phyloP scores from a whole-genome alignment of 2,113 vertebrate species.

The Hypanus sabinus region DNA sequence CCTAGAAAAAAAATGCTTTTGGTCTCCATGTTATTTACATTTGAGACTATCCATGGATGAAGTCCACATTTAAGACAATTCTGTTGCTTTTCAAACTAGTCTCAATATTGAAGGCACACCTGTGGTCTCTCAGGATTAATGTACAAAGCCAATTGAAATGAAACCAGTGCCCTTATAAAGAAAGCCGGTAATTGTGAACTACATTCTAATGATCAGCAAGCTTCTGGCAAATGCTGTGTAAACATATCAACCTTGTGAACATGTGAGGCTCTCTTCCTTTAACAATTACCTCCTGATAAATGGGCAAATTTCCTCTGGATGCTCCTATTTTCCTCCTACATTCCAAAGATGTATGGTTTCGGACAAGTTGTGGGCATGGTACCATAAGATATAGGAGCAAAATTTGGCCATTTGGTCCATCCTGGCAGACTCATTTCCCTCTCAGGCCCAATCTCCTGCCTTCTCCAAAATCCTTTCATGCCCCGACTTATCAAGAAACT shows the following conservation, averaged over 20 bases:
- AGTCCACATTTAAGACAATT: not conserved
- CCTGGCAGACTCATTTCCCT: too few relatives aligned
- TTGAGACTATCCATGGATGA: not conserved
- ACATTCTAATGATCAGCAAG: not conserved
- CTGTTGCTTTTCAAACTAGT: not conserved
- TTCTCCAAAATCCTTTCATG: too few relatives aligned
- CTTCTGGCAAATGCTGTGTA: too few relatives aligned
- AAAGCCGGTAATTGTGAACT: not conserved
- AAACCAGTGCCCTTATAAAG: not conserved
- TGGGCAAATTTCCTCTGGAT: too few relatives aligned
- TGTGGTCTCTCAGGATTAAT: not conserved
- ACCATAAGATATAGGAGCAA: too few relatives aligned
- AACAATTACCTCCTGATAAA: not conserved
- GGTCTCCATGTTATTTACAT: not conserved
- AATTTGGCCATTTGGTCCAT: too few relatives aligned
- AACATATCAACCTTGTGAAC: too few relatives aligned
- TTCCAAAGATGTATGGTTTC: too few relatives aligned
- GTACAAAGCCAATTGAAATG: not conserved
- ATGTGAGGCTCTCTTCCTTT: not conserved
- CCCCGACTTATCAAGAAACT: too few relatives aligned
- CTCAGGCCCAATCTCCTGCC: too few relatives aligned
- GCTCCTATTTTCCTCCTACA: too few relatives aligned
- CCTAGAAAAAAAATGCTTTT: not conserved
- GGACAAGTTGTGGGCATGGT: too few relatives aligned
- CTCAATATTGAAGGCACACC: not conserved